phyloP scores from a whole-genome alignment of 30 jellyfish, hydroid and myxozoan genomes.

The Morbakka virulenta region DNA sequence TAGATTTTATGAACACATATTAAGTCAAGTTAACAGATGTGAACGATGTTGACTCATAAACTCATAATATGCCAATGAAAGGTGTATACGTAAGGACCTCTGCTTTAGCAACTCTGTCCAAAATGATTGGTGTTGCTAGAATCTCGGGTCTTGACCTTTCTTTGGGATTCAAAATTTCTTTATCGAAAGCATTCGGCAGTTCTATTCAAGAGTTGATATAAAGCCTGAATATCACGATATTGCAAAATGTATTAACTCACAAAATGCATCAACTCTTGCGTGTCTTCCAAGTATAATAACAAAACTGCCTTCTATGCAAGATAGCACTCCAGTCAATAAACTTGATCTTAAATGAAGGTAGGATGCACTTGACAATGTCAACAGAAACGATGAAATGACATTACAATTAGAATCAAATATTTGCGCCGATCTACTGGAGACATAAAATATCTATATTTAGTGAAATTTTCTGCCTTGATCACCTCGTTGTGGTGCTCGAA shows the following conservation, averaged over 20 bases:
- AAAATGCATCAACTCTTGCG: constrained; percentile 23
- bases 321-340: too few relatives aligned
- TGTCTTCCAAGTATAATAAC: too few relatives aligned
- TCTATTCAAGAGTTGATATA: constrained; percentile 21
- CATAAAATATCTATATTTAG: too few relatives aligned
- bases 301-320: too few relatives aligned
- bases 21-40: constrained; percentile 10
- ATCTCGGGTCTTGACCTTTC: background rate
- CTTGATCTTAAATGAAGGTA: too few relatives aligned
- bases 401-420: too few relatives aligned
- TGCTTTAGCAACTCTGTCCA: too few relatives aligned
- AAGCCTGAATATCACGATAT: constrained; percentile 9
- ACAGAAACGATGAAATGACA: too few relatives aligned
- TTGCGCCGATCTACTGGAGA: too few relatives aligned
- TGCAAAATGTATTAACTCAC: background rate
- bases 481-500: too few relatives aligned
- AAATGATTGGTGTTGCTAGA: constrained; percentile 7
- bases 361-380: too few relatives aligned
- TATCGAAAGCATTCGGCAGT: constrained; percentile 8
- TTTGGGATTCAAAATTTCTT: constrained; percentile 11
- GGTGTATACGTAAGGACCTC: constrained; percentile 24
- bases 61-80: constrained; percentile 2
- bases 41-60: constrained; percentile 3
- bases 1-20: constrained; percentile 12
- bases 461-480: too few relatives aligned